Evolutionary conservation across 1,140 invertebrate species (phyloP).

Genomic region (Callitettix versicolor): DNA sequence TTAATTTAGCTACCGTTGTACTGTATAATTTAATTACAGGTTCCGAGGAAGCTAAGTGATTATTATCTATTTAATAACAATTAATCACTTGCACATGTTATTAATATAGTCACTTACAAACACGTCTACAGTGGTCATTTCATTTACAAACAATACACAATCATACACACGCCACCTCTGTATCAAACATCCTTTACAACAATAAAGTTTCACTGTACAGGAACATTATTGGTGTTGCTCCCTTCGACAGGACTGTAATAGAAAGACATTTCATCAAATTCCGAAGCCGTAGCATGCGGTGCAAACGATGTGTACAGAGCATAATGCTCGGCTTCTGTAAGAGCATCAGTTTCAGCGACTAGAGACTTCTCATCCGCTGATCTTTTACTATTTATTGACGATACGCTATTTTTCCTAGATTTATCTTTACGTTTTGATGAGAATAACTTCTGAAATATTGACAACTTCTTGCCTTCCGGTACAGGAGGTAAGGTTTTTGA

Average conservation of each 20-base stretch:
- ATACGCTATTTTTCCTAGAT: constrained; percentile 17
- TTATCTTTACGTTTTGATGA: constrained; percentile 28
- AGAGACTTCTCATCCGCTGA: background rate
- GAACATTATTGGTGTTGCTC: too few relatives aligned
- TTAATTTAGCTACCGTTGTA: too few relatives aligned
- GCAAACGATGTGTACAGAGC: constrained; percentile 73
- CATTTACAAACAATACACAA: too few relatives aligned
- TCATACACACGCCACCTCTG: too few relatives aligned
- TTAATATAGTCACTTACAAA: too few relatives aligned
- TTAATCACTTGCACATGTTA: too few relatives aligned
- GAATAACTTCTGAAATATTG: constrained; percentile 56
- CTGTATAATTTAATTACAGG: too few relatives aligned
- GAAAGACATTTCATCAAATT: constrained; percentile 76
- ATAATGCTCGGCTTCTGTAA: constrained; percentile 78
- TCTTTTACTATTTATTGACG: constrained; percentile 14
- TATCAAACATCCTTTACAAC: too few relatives aligned
- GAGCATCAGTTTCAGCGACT: constrained; percentile 5
- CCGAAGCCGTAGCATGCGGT: constrained; percentile 69
- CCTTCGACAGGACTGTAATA: constrained; percentile 76
- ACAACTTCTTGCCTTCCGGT: constrained; percentile 38
- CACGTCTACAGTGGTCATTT: too few relatives aligned
- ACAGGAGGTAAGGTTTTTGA: constrained; percentile 37
- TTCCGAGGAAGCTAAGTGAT: too few relatives aligned
- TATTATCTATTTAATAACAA: too few relatives aligned
- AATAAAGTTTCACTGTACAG: too few relatives aligned